These are phyloP conservation scores for Pollachius pollachius DNA, from an alignment of 2,113 vertebrate genomes.

Conservation along the genomic window DNA sequence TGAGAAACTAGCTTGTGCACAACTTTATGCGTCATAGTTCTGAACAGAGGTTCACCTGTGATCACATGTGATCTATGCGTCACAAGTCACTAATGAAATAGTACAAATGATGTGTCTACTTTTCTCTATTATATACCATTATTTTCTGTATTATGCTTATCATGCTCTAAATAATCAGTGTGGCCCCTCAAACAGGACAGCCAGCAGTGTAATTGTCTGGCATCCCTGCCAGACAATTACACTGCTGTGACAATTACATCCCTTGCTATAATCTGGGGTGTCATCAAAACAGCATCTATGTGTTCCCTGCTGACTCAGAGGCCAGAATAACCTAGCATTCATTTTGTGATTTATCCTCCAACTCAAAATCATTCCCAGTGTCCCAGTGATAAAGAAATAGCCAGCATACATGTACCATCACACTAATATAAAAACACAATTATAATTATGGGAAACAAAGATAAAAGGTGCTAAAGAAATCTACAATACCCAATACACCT, in stretches of 20 bases:
- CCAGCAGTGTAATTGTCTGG: constrained; percentile 30
- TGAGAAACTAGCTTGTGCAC: no score
- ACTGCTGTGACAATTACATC: no score
- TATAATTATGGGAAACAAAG: no score
- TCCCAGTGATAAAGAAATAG: no score
- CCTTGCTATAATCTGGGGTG: constrained; percentile 22
- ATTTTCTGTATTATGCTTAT: constrained; percentile 9
- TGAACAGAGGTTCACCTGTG: no score
- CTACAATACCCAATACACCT: no score
- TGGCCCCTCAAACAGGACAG: constrained; percentile 1
- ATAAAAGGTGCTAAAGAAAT: no score
- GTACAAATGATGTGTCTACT: background rate
- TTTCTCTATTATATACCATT: constrained; percentile 7
- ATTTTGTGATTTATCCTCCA: constrained; percentile 1
- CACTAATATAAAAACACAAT: no score
- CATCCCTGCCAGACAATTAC: background rate
- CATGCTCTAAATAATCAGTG: constrained; percentile 25
- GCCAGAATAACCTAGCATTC: constrained; percentile 17
- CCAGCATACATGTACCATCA: no score
- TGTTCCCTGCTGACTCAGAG: constrained; percentile 24
- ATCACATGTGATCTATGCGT: no score
- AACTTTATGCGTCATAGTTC: no score
- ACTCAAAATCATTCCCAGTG: no score
- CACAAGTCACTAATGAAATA: background rate
- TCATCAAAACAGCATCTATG: constrained; percentile 9